Evolutionary conservation across 1,140 invertebrate species (phyloP).

Genomic region (Calephelis virginiensis): DNA sequence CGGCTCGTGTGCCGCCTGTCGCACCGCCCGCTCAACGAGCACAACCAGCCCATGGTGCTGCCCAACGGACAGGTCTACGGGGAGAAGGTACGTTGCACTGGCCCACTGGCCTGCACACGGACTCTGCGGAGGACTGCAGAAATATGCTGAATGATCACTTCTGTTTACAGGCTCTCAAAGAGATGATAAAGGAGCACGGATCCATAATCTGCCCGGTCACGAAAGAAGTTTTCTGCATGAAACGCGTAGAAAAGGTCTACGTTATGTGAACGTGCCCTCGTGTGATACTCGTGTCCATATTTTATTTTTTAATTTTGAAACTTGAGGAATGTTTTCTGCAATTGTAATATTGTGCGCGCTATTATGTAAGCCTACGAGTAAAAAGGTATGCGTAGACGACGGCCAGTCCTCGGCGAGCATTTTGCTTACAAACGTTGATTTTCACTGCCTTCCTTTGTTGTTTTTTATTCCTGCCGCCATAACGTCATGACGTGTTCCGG

Average conservation of each 20-base stretch:
- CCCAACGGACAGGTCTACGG: conserved; percentile 99
- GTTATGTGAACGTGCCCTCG: conserved; percentile 88
- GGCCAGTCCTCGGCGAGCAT: too few species aligned
- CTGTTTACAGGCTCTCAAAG: conserved; percentile 84
- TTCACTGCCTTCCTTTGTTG: too few species aligned
- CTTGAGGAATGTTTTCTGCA: too few species aligned
- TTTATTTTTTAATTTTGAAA: neutral
- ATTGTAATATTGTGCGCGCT: too few species aligned
- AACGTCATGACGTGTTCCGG: too few species aligned
- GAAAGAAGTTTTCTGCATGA: conserved; percentile 92
- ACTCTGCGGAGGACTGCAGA: too few species aligned
- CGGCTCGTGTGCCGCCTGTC: conserved; percentile 95
- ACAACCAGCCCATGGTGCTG: conserved; percentile 98
- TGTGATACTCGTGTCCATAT: neutral
- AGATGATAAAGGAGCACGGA: conserved; percentile 94
- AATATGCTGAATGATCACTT: conserved; percentile 1
- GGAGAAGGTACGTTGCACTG: conserved; percentile 85
- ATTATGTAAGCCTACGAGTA: too few species aligned
- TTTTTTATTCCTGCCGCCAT: too few species aligned
- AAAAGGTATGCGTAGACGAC: too few species aligned
- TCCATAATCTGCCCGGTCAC: conserved; percentile 95
- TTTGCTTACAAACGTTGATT: too few species aligned
- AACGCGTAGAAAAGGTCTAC: conserved; percentile 96
- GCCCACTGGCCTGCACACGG: too few species aligned
- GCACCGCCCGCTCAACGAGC: conserved; percentile 95